Base-by-base conservation (phyloP, 2,113 vertebrate genomes). In the Copsychus sechellarum region DNA sequence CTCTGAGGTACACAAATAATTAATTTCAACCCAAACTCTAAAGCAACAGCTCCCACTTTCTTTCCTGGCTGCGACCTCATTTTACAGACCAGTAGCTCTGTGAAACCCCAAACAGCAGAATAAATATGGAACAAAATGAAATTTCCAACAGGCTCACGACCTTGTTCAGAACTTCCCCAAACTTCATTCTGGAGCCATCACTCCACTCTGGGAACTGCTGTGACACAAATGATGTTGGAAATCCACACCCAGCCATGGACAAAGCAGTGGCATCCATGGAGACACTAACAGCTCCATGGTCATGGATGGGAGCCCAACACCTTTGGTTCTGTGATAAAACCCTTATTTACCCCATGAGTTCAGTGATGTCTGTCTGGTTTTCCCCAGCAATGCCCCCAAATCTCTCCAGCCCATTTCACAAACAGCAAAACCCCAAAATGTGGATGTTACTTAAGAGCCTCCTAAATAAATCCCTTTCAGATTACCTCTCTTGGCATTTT, bases 1-100 rank as follows among this genome's bases (percentile, higher is more conserved):
- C 95, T 81, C 96, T n/a, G 76, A 86, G 90, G 94, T 70, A 90
- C 21, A 93, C 87, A 93, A 92, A 73, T 70, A 92, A 96, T 94
- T 95, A 88, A 90, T 94, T 92, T 90, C 80, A 96, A 90, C 64
- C 51, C 90, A 36, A 80, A 73, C 54, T 45, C 78, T 28, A 61
- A 84, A 91, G 70, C 70, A 82, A 54, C 74, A 92, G 53, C 43
- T 95, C 94, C 88, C 80, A 97, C 80, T 96, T 91, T 81, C 80
- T 60, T 77, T 82, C 61, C 88, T 1, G 36, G 72, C 56, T 92
- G 65, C 0, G 24, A 96, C 91, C 92, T 94, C 91, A 97, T 96
- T 96, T 97, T 94, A 93, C 88, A 95, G 88, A 73, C 86, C 64
- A 78, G 83, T 60, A 92, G 92, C 81, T 93, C 86, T 0, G 0